phyloP scores from a whole-genome alignment of 2,797 vertebrate genomes.

The Sebastes hopkinsi region DNA sequence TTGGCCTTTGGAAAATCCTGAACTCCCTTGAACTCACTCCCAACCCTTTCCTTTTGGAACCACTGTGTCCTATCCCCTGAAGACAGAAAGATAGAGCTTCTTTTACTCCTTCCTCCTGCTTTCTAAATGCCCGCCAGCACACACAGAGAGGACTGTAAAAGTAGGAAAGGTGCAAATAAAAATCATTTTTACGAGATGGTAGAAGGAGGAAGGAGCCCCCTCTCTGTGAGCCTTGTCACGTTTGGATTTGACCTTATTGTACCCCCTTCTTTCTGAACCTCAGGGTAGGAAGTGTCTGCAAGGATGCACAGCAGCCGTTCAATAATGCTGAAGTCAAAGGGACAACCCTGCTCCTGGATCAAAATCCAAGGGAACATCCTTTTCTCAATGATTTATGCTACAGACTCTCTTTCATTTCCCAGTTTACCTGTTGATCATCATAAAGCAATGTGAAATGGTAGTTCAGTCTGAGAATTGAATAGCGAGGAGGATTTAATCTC shows the following conservation, averaged over 20 bases:
- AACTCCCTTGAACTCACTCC: constrained; percentile 62
- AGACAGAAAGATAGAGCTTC: constrained; percentile 55
- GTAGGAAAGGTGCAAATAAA: constrained; percentile 79
- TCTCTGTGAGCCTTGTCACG: constrained; percentile 42
- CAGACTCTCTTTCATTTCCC: not conserved
- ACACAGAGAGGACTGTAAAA: constrained; percentile 70
- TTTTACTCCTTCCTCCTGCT: constrained; percentile 59
- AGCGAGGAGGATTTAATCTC: constrained; percentile 31
- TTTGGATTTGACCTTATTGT: constrained; percentile 50
- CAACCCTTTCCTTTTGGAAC: constrained; percentile 33
- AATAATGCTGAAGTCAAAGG: not conserved
- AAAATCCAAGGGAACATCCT: not conserved
- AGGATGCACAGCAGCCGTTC: not conserved
- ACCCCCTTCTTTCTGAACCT: constrained; percentile 21
- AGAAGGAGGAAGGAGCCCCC: constrained; percentile 52
- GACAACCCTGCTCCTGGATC: not conserved
- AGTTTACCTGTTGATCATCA: constrained; percentile 1
- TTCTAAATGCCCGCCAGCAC: constrained; percentile 58
- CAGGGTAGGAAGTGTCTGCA: constrained; percentile 1
- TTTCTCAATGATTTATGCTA: not conserved
- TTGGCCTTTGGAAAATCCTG: constrained; percentile 75
- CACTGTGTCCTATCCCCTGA: constrained; percentile 43
- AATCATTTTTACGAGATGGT: constrained; percentile 77
- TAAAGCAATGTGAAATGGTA: constrained; percentile 11
- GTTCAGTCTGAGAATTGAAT: constrained; percentile 9